Base-by-base conservation (phyloP, 1,140 invertebrate species). In the Rhizoglyphus robini region DNA sequence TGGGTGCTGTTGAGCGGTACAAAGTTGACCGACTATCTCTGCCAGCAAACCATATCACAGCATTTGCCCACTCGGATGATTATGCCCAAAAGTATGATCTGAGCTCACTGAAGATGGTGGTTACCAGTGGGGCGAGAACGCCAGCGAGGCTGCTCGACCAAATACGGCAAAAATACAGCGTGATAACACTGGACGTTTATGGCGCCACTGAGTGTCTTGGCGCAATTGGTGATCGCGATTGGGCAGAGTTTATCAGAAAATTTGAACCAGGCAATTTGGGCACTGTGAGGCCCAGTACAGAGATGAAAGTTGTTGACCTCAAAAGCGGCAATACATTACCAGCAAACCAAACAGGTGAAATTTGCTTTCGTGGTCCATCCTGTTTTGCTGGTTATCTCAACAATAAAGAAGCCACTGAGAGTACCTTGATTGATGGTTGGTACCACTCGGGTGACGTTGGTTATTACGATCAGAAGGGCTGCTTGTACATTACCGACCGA, bases 381-480 rank as follows among this genome's bases (percentile, higher is more conserved):
- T 48, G 66, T 20, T 72, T 71, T 68, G 62, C 63, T 51, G 65
- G 70, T 13, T 71, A 71, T 63, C 34, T 67, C 20, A 68, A 68
- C 54, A 69, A 69, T 34, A 61, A 54, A 15, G 41, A 66, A 38
- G 71, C 70, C n/a, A 66, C 67, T 2, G 36, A 29, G 38, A 29
- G 51, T 23, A 59, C 51, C 8, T 62, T 71, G 4, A 67, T 29
- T 1, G 75, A 78, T 58, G 77, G 78, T 0, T 80, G 76, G 76
- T 69, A 78, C n/a, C 76, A 76, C 62, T 79, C 76, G n/a, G 78
- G 78, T 25, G 78, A 79, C 69, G 71, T 79, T 41, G 78, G 76
- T 1, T 62, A 66, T n/a, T n/a, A n/a, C n/a, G n/a, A 71, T 38
- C 51, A 71, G 18, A 66, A 68, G 38, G 70, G 67, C 2, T 61